These are phyloP conservation scores for Seriola aureovittata DNA, from an alignment of 2,113 vertebrate species.

Conservation along the genomic window DNA sequence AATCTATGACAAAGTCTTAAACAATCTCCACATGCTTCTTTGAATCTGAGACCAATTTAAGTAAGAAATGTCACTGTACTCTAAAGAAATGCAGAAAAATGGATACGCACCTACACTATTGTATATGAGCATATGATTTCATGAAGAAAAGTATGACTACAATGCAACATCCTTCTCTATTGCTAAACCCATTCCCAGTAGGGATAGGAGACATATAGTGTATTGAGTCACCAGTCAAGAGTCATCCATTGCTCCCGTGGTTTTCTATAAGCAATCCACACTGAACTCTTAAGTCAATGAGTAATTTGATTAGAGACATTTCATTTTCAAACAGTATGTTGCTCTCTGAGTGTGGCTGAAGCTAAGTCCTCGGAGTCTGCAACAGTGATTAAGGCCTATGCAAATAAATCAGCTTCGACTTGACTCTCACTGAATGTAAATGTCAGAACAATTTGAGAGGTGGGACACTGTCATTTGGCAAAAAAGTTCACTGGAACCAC, in stretches of 20 bases:
- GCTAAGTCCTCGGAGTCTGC: constrained; percentile 15
- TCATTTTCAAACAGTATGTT: constrained; percentile 18
- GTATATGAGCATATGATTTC: too few relatives aligned
- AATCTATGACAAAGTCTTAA: background rate
- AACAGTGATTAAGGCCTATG: constrained; percentile 37
- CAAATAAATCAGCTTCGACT: constrained; percentile 34
- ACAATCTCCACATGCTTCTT: too few relatives aligned
- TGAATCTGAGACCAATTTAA: too few relatives aligned
- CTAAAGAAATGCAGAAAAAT: background rate
- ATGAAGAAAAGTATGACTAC: background rate
- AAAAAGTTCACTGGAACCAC: constrained; percentile 39
- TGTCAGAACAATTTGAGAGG: constrained; percentile 61
- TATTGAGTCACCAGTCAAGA: background rate
- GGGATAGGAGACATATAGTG: background rate
- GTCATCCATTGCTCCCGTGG: background rate
- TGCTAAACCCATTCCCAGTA: background rate
- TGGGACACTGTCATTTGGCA: constrained; percentile 45
- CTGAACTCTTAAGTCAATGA: constrained; percentile 2
- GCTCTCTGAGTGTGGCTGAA: constrained; percentile 2
- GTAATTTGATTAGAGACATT: constrained; percentile 32
- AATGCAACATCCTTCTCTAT: background rate
- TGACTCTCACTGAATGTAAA: constrained; percentile 56
- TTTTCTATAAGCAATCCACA: background rate
- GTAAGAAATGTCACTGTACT: too few relatives aligned
- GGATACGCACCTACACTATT: background rate